Evolutionary conservation across 2,113 vertebrate species (phyloP).

Genomic region (Gnathochromis pfefferi): DNA sequence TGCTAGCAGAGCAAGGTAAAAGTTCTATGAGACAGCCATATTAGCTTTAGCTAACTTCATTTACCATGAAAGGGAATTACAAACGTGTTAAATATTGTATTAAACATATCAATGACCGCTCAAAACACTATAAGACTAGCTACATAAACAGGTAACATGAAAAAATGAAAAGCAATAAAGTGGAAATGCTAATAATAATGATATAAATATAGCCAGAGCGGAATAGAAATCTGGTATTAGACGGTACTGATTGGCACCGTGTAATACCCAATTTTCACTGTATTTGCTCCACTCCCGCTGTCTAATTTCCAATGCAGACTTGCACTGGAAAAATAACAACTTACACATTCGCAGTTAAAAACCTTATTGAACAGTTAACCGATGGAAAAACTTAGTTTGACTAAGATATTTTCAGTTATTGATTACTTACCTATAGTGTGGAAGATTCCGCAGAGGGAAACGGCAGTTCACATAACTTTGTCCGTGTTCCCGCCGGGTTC

Average conservation of each 20-base stretch:
- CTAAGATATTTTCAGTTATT: background rate
- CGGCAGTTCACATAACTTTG: background rate
- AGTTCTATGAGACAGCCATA: fast-evolving
- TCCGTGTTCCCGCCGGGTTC: background rate
- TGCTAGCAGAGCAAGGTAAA: background rate
- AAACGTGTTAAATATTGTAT: background rate
- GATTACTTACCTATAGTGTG: background rate
- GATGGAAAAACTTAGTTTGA: background rate
- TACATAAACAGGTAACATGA: background rate
- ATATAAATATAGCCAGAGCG: background rate
- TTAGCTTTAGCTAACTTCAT: background rate
- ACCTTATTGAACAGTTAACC: background rate
- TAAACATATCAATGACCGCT: background rate
- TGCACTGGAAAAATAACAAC: background rate
- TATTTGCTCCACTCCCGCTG: background rate
- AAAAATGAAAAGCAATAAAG: background rate
- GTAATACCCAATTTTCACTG: background rate
- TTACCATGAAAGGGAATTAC: background rate
- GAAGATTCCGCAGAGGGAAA: background rate
- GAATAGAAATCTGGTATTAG: background rate
- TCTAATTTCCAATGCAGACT: background rate
- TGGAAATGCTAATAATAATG: background rate
- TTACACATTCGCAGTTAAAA: background rate
- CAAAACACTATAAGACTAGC: background rate
- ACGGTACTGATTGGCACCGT: background rate